Base-by-base conservation (phyloP, 2,888 invertebrate species). In the Xestobium rufovillosum region DNA sequence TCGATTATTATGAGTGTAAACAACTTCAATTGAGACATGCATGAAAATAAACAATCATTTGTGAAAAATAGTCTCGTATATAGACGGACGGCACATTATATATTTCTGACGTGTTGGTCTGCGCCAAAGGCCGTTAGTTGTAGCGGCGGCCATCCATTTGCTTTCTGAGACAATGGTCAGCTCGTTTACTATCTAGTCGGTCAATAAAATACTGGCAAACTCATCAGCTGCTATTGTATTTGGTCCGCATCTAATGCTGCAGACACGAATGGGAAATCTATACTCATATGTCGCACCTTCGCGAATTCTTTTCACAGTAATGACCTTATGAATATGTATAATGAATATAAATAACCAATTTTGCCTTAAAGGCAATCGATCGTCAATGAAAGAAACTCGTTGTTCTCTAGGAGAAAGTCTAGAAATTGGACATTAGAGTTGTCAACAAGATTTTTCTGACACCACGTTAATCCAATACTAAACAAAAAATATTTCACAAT, bases 91-190 rank as follows among this genome's bases (percentile, higher is more conserved):
- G 23, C 6, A 6, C 23, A 19, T 19, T 19, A 19, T 19, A n/a
- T 19, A 19, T 19, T 19, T 19, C 23, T n/a, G 23, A 19, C 23
- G 23, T 19, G 23, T n/a, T n/a, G n/a, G n/a, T n/a, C n/a, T 19
- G 23, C 23, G 23, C 23, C 23, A 36, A 34, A 35, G 36, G 41
- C 38, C 41, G 38, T 41, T 41, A 41, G 41, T 38, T 38, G 37
- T 38, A 36, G 38, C 38, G 38, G 15, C 38, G 41, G 41, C 38
- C 41, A 41, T 41, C 41, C 38, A 41, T 41, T 41, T 41, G 36
- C 38, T 38, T 41, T 41, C 41, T 38, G 41, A 41, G 41, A 41
- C 41, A 38, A 41, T 41, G 41, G 33, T 41, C 41, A 37, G 38
- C 35, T 41, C 41, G 38, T 41, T 41, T 41, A 34, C 31, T 31